Evolutionary conservation across 2,888 invertebrate genomes (phyloP), one percentile per base, ranked within the genome.

Genomic region (Acanthopleura granulata): DNA sequence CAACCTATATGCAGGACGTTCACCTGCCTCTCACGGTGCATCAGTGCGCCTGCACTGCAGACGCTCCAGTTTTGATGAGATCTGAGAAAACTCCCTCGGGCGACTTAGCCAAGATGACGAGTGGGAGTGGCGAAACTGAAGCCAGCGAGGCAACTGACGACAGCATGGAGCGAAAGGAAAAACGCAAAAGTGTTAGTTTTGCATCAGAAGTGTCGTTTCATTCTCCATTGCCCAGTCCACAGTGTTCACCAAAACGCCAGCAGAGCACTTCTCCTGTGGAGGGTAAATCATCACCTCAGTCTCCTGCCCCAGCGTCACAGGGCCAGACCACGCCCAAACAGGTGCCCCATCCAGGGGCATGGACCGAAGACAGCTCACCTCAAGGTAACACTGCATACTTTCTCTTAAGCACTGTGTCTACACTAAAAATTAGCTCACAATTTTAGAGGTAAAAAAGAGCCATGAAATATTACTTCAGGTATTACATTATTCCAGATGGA

Each of bases 151-250:
- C 16, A 3, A 27, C 4, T 27, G 82, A 81, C 6, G 71, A 71
- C 18, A 49, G 71, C 40, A 71, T 71, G 18, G 71, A 71, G 16
- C 4, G 40, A 11, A 79, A 81, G 16, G 81, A 83, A n/a, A 76
- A 84, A 83, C 62, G 84, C 15, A 90, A 89, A 79, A 85, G 88
- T 72, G 89, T 89, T 62, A 89, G 88, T 76, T 90, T 90, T 82
- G 88, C 89, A 0, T 87, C 89, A 49, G 87, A 89, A 78, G 88
- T 90, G 49, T 88, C 86, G 25, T 89, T 89, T 81, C 89, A 89
- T 76, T 88, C 89, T 4, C 83, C 83, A 40, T 79, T 76, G 40
- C 83, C 83, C 62, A 85, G 85, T 73, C 86, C 86, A 0, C 82
- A 85, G 30, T 70, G 77, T 27, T 83, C 85, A 6, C 84, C 85